Conservation (phyloP, 1,140 invertebrate genomes). For the Zaprionus gabonicus region DNA sequence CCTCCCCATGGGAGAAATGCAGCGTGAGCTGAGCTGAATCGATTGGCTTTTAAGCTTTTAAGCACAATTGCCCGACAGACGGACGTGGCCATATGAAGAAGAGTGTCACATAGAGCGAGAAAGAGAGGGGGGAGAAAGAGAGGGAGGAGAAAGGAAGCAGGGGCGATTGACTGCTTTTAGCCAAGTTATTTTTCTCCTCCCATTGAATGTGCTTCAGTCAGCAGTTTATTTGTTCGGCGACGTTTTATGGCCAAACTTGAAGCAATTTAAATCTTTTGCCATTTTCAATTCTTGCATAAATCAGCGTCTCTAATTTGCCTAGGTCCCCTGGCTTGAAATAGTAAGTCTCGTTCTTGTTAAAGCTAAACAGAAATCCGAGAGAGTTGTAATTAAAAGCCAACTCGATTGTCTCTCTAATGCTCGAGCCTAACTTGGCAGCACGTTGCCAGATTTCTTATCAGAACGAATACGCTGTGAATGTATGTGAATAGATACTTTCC, state of each 20-base stretch:
- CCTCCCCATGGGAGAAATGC: slow-evolving; percentile 28
- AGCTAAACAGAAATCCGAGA: not conserved
- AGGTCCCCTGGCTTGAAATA: slow-evolving; percentile 14
- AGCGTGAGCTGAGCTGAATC: slow-evolving; percentile 25
- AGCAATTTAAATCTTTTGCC: slow-evolving; percentile 61
- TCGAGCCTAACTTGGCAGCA: slow-evolving; percentile 32
- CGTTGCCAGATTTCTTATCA: slow-evolving; percentile 33
- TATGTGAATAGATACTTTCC: slow-evolving; percentile 26
- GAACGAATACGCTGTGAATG: slow-evolving; percentile 33
- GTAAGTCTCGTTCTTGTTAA: not conserved
- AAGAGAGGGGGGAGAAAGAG: slow-evolving; percentile 1
- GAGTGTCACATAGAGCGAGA: not conserved
- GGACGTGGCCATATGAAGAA: not conserved
- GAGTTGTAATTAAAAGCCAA: slow-evolving; percentile 22
- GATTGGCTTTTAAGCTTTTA: slow-evolving; percentile 45
- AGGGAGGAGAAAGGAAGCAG: slow-evolving; percentile 7
- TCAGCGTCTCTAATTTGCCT: slow-evolving; percentile 30
- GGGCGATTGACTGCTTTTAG: slow-evolving; percentile 29
- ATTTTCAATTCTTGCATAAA: slow-evolving; percentile 47
- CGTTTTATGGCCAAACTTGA: slow-evolving; percentile 52
- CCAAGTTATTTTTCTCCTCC: slow-evolving; percentile 12
- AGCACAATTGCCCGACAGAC: slow-evolving; percentile 24
- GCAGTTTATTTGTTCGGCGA: slow-evolving; percentile 33
- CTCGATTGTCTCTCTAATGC: slow-evolving; percentile 43
- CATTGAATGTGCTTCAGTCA: slow-evolving; percentile 15